Conservation (phyloP, 1,140 invertebrate genomes). For the Liolophura sinensis region DNA sequence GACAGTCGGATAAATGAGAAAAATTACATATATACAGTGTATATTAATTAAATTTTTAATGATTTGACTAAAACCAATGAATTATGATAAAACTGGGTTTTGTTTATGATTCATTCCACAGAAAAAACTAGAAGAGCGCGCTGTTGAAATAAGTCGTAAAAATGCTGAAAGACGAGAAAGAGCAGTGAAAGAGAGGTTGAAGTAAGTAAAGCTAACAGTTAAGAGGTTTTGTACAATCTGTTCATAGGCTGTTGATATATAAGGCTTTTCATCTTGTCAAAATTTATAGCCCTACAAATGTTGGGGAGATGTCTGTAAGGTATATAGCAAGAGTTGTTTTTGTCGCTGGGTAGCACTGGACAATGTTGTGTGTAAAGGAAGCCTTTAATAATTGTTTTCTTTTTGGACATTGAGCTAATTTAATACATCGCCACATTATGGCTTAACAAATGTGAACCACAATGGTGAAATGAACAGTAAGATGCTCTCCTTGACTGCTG, state of each 20-base stretch:
- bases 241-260: background rate
- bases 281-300: background rate
- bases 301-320: background rate
- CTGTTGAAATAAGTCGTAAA: conserved; percentile 47
- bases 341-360: background rate
- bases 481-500: background rate
- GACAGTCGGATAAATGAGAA: background rate
- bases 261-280: background rate
- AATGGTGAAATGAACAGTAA: background rate
- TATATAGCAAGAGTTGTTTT: background rate
- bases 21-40: background rate
- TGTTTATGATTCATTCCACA: conserved; percentile 20
- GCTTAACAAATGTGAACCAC: background rate
- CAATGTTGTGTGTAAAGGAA: background rate
- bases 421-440: background rate
- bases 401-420: too few species aligned
- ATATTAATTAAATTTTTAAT: conserved; percentile 3
- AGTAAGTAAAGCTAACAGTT: conserved; percentile 29
- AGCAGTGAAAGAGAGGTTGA: conserved; percentile 43
- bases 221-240: background rate
- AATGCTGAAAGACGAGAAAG: conserved; percentile 49
- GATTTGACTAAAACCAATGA: background rate
- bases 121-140: conserved; percentile 53
- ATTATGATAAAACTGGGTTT: conserved; percentile 2
- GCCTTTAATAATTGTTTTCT: background rate